A percentile compares a stretch with the other conserved stretches of the same genome.
Evolutionary conservation across 2,888 invertebrate genomes (phyloP).

Genomic region (Thumatha senex): DNA sequence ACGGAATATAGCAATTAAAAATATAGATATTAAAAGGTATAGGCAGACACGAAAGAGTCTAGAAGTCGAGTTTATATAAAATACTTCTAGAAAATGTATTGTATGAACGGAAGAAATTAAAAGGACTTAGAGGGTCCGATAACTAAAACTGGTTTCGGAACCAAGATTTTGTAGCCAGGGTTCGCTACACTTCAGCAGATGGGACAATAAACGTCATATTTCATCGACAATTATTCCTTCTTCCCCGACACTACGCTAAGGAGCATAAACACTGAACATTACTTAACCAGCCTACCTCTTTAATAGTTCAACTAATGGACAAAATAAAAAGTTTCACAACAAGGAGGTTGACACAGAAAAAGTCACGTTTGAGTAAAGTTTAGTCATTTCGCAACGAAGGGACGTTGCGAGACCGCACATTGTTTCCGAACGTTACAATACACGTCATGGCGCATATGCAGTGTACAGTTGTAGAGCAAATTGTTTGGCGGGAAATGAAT

Average conservation of each 20-base stretch:
- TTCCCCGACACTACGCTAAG: not conserved
- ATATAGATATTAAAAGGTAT: not conserved
- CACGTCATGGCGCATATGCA: conserved; percentile 6
- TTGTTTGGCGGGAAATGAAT: not conserved
- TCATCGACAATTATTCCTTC: not conserved
- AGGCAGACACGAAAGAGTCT: no score
- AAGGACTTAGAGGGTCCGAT: no score
- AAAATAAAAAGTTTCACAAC: conserved; percentile 14
- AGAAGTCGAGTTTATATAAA: no score
- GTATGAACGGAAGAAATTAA: no score
- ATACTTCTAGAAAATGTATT: no score
- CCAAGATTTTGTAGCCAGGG: no score
- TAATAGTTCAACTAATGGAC: conserved; percentile 9
- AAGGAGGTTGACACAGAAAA: conserved; percentile 36
- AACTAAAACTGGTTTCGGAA: no score
- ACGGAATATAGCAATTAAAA: not conserved
- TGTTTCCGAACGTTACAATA: conserved; percentile 22
- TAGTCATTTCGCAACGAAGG: conserved; percentile 28
- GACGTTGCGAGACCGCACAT: conserved; percentile 29
- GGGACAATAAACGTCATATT: no score
- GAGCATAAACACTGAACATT: not conserved
- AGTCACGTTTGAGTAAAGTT: conserved; percentile 38
- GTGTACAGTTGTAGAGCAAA: conserved; percentile 5
- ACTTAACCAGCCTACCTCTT: conserved; percentile 6
- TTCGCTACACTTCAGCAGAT: no score